Percentiles rank a stretch among this genome's conserved stretches.
Conservation (phyloP, 2,797 vertebrate species). For the Paratrypauchen microcephalus region DNA sequence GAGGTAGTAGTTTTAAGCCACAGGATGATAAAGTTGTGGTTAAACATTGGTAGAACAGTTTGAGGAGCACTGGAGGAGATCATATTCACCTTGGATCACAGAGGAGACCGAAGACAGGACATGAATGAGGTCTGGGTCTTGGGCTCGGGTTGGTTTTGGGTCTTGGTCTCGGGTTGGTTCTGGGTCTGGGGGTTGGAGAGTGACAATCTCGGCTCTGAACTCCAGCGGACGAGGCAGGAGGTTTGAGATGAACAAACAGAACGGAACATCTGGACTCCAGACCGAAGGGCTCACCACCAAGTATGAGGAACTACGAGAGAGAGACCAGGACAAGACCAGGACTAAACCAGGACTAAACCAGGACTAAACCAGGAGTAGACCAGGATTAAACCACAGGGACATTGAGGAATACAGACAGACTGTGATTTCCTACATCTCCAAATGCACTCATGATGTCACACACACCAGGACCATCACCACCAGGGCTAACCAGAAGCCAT, state of each 20-base stretch:
- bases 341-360: neutral
- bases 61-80: neutral
- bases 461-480: too few species aligned
- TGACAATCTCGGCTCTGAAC: conserved; percentile 48
- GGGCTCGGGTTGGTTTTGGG: neutral
- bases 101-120: neutral
- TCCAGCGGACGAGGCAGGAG: conserved; percentile 33
- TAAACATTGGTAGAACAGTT: neutral
- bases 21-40: too few species aligned
- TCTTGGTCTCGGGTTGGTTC: conserved; percentile 2
- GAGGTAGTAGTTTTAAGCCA: neutral
- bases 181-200: conserved; percentile 9
- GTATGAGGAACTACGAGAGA: conserved; percentile 46
- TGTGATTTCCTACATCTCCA: too few species aligned
- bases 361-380: neutral
- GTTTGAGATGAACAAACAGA: conserved; percentile 54
- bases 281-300: conserved; percentile 58
- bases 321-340: conserved; percentile 18
- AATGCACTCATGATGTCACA: too few species aligned
- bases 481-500: too few species aligned
- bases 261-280: conserved; percentile 41
- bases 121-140: neutral
- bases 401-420: too few species aligned
- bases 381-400: too few species aligned
- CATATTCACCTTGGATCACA: neutral